Conservation (phyloP, 64 coral and sea anemone species). For the Platygyra sinensis region DNA sequence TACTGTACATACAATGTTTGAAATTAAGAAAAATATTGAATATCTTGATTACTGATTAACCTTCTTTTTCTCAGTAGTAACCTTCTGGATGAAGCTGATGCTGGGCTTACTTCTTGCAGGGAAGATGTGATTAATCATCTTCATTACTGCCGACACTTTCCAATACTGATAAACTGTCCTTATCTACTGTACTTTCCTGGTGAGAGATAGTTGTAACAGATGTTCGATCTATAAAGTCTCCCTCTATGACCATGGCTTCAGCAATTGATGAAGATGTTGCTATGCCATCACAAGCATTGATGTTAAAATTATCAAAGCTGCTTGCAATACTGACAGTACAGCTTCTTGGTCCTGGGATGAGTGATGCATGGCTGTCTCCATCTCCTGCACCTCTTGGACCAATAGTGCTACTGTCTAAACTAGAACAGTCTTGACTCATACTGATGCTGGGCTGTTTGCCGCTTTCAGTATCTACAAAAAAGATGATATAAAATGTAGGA, state of each 20-base stretch:
- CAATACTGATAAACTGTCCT: slow-evolving; percentile 81
- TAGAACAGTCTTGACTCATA: slow-evolving; percentile 97
- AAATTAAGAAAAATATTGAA: too few species aligned
- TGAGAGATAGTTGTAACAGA: slow-evolving; percentile 39
- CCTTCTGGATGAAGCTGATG: not conserved
- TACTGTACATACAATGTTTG: too few species aligned
- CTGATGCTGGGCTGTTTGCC: slow-evolving; percentile 96
- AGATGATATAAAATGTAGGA: not conserved
- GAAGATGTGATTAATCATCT: slow-evolving; percentile 24
- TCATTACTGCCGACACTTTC: slow-evolving; percentile 94
- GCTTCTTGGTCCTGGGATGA: slow-evolving; percentile 93
- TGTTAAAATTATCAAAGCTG: slow-evolving; percentile 98
- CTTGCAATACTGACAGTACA: slow-evolving; percentile 98
- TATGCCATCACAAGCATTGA: slow-evolving; percentile 61
- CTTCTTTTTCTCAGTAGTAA: not conserved
- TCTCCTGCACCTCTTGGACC: slow-evolving; percentile 72
- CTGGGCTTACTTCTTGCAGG: not conserved
- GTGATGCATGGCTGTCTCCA: slow-evolving; percentile 85
- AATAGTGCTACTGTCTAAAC: slow-evolving; percentile 88
- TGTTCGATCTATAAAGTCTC: slow-evolving; percentile 38
- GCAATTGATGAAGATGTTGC: slow-evolving; percentile 65
- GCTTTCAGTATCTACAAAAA: slow-evolving; percentile 76
- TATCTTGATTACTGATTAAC: not conserved
- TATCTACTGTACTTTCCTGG: slow-evolving; percentile 46
- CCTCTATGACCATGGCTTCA: slow-evolving; percentile 51